Base-by-base conservation (phyloP, 1,140 invertebrate species). In the Cataglyphis hispanica region DNA sequence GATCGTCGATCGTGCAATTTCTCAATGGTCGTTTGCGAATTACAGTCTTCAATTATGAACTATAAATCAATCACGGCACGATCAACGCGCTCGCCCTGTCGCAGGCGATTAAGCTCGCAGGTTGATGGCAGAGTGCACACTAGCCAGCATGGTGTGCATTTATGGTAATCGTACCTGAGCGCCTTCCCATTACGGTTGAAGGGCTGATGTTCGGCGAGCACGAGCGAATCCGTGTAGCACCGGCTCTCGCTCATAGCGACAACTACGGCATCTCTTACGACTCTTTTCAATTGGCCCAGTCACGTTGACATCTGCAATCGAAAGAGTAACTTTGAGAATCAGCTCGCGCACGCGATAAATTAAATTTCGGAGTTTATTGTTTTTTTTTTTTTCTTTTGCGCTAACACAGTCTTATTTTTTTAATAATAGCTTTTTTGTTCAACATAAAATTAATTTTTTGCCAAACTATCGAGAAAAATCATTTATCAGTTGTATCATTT, bases 181-280 rank as follows among this genome's bases (percentile, higher is more conserved):
- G 91, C 87, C 91, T 95, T 93, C 90, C 94, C 94, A 95, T 94
- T 94, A 90, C 94, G 93, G 88, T 91, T 93, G 88, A 92, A 92
- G 85, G 89, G 87, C 86, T 89, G 91, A 89, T 91, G 88, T 90
- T 93, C 89, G 86, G 80, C 81, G 76, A 92, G 87, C 87, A 91
- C 90, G 72, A 87, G 87, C 87, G 88, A 90, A 86, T 89, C 86
- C 58, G 84, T 75, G 87, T 89, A 90, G 86, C 88, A 89, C 74
- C 86, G 89, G 83, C 87, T 90, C 86, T 89, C 90, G 89, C 74
- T 93, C 92, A 93, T 93, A 86, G 86, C 89, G 90, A 86, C 61
- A 69, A 86, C 84, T 86, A 86, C 88, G 75, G 77, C 93, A 92
- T 93, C 89, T 50, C 46, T 50, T 19, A 81, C 85, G 85, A 53